Conservation (phyloP, 2,797 vertebrate species). For the Xyrichtys novacula region DNA sequence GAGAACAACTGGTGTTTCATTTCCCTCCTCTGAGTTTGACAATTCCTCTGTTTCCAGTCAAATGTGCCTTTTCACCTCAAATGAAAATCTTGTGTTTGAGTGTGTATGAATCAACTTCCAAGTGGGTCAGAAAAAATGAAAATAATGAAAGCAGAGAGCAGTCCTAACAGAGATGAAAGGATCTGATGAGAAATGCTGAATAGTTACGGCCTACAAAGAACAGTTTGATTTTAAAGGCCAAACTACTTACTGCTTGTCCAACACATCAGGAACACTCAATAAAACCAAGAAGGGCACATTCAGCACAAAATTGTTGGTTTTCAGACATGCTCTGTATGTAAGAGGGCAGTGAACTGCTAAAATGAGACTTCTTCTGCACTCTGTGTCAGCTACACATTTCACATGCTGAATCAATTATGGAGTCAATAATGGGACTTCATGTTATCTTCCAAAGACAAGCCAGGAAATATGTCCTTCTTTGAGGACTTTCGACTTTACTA, state of each 20-base stretch:
- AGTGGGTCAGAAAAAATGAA: slow-evolving; percentile 70
- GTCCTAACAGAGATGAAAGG: slow-evolving; percentile 70
- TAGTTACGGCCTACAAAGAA: slow-evolving; percentile 55
- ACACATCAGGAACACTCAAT: slow-evolving; percentile 70
- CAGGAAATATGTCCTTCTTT: slow-evolving; percentile 49
- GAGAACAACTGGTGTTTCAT: slow-evolving; percentile 55
- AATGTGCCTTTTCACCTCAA: slow-evolving; percentile 51
- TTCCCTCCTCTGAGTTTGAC: slow-evolving; percentile 54
- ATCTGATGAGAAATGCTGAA: slow-evolving; percentile 64
- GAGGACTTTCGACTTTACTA: slow-evolving; percentile 49
- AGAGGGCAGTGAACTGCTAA: slow-evolving; percentile 33
- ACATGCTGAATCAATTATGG: slow-evolving; percentile 65
- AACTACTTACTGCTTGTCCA: slow-evolving; percentile 67
- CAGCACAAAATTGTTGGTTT: slow-evolving; percentile 52
- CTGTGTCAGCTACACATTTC: slow-evolving; percentile 33
- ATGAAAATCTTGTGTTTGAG: slow-evolving; percentile 62
- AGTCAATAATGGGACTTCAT: slow-evolving; percentile 53
- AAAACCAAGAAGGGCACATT: slow-evolving; percentile 64
- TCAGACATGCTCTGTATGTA: slow-evolving; percentile 35
- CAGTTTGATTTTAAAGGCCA: slow-evolving; percentile 57
- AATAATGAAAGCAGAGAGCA: slow-evolving; percentile 66
- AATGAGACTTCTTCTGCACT: slow-evolving; percentile 35
- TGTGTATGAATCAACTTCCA: slow-evolving; percentile 62
- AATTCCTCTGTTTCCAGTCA: slow-evolving; percentile 67
- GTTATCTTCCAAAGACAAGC: slow-evolving; percentile 59